Evolutionary conservation across 2,888 invertebrate genomes (phyloP).

Genomic region (Frankliniella fusca): DNA sequence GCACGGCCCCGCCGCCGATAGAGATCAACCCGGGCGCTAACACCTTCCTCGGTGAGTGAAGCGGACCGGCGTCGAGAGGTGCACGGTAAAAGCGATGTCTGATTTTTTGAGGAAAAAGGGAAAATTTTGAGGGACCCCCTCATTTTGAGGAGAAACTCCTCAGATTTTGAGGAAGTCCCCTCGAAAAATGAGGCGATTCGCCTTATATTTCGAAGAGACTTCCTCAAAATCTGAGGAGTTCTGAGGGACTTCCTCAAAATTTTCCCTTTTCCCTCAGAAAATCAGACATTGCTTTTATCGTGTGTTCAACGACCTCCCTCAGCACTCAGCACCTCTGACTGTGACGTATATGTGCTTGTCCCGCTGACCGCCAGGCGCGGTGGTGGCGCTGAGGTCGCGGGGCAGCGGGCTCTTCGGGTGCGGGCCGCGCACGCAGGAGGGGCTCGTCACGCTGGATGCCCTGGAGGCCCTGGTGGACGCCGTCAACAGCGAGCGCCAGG

Average conservation of each 20-base stretch:
- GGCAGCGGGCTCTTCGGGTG: slow-evolving; percentile 5
- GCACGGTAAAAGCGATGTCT: too few relatives aligned
- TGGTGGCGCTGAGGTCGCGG: slow-evolving; percentile 13
- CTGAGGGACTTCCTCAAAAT: too few relatives aligned
- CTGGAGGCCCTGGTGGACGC: slow-evolving; percentile 1
- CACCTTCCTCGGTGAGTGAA: background rate
- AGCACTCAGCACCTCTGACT: background rate
- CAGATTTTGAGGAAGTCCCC: too few relatives aligned
- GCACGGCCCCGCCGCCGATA: background rate
- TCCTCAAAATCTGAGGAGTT: too few relatives aligned
- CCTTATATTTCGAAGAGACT: too few relatives aligned
- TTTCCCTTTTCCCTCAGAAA: too few relatives aligned
- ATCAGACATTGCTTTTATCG: too few relatives aligned
- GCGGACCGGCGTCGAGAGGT: background rate
- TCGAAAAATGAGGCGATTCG: too few relatives aligned
- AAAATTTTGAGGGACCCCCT: too few relatives aligned
- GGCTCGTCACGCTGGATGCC: background rate
- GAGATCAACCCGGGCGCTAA: background rate
- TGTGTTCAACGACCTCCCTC: background rate
- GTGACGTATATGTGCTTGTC: background rate
- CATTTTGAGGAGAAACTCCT: too few relatives aligned
- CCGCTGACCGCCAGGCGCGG: background rate
- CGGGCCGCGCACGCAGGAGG: background rate
- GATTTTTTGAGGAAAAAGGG: too few relatives aligned
- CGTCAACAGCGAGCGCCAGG: background rate